Conservation (phyloP, 2,113 vertebrate species). For the Condylura cristata region DNA sequence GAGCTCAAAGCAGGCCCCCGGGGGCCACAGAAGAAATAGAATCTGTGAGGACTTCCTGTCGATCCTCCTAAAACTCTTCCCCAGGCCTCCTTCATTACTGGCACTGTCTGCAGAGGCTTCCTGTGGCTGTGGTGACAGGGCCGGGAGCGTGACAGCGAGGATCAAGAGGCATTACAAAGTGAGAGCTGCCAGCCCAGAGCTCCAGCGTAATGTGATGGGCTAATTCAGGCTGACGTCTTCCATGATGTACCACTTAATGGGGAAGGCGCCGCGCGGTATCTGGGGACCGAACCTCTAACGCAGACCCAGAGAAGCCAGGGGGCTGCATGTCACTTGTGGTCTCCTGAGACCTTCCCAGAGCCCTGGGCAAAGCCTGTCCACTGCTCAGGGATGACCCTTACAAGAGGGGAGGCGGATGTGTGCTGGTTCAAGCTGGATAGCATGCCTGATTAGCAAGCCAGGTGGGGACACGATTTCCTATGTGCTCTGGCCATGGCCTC, state of each 20-base stretch:
- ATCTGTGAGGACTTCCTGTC: neutral
- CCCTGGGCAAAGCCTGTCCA: neutral
- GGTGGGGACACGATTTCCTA: neutral
- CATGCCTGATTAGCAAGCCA: neutral
- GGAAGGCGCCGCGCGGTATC: conserved; percentile 49
- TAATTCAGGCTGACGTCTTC: conserved; percentile 82
- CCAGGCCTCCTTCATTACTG: conserved; percentile 41
- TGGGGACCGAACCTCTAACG: conserved; percentile 34
- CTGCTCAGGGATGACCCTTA: rapidly evolving
- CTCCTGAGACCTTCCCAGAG: rapidly evolving
- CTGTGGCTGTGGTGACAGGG: conserved; percentile 59
- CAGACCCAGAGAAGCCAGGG: neutral
- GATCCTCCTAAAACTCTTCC: neutral
- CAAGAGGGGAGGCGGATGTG: neutral
- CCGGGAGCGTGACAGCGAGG: conserved; percentile 58
- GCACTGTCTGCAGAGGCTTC: conserved; percentile 51
- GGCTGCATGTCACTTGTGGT: neutral
- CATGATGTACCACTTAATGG: conserved; percentile 73
- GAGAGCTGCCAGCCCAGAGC: conserved; percentile 77
- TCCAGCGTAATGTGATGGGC: conserved; percentile 75
- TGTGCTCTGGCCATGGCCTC: neutral
- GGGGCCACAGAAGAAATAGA: neutral
- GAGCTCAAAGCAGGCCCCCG: neutral
- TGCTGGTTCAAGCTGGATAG: neutral
- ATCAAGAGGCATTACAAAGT: conserved; percentile 74